Evolutionary conservation across 2,888 invertebrate genomes (phyloP), one percentile per base, ranked within the genome.

Genomic region (Oligia latruncula): DNA sequence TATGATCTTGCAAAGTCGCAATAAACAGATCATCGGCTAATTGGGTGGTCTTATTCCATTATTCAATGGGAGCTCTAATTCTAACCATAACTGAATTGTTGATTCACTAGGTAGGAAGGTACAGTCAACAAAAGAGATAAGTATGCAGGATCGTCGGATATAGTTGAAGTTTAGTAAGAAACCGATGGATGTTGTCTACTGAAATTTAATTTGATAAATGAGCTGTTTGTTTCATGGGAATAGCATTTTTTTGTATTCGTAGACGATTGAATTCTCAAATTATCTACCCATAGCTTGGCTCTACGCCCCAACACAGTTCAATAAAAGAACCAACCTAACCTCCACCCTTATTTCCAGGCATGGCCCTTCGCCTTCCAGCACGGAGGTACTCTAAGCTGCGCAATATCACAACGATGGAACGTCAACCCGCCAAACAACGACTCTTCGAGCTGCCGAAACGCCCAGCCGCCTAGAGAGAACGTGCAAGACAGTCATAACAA

Each of bases 351-450:
- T 83, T 78, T 87, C 49, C 97, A 98, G 98, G 98, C 98, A n/a
- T 98, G 98, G 98, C 98, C 98, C 0, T 98, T 98, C 91, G 98
- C 98, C 80, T 98, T 98, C 92, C 98, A 98, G 93, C 97, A 98
- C 83, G 97, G 97, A 29, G 97, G 97, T 2, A 92, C 96, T 11
- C 93, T 97, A 81, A 96, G 95, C 89, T 96, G 96, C 89, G 93
- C 96, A 2, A 94, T 96, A 81, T 96, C 97, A 0, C 96, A 96
- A 84, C 90, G 96, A 78, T 96, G 96, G 96, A 96, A 92, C 85
- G 84, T 94, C n/a, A 94, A 93, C 74, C 87, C 93, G 3, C 93
- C 94, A 77, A 84, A 87, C 17, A 91, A 86, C 80, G 92, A 93
- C 29, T 77, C 90, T 67, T 73, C 89, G 4, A 79, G 74, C 46